Evolutionary conservation across 2,113 vertebrate species (phyloP), one percentile per base, ranked within the genome.

Genomic region (Shinisaurus crocodilurus): DNA sequence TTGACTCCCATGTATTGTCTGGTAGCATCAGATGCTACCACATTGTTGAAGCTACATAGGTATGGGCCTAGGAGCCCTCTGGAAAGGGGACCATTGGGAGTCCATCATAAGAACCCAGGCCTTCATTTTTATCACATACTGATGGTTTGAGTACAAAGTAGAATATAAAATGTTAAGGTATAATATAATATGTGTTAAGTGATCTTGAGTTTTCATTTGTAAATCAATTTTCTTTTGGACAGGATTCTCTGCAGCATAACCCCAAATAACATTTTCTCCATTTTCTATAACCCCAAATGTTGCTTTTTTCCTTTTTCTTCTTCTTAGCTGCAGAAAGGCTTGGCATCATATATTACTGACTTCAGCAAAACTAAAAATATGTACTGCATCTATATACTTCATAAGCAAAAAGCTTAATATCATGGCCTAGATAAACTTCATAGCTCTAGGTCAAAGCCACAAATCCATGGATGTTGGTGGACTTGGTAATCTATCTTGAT

Each of bases 331-430:
- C 34, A 63, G 75, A 89, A n/a, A 12, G 7, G 40, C 2, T 50
- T 79, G 70, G 23, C 40, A 65, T 48, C 3, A 9, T 15, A 40
- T 45, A 82, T 25, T 82, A 72, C 34, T 34, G 48, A 43, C 29
- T n/a, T 89, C 43, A 76, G 60, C 54, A 65, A 89, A 84, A 84
- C 60, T 84, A 85, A 85, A 89, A 67, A 89, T 89, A 67, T 40
- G 20, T 50, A 85, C 29, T 89, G 40, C 43, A 84, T 85, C 34
- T 89, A 65, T 65, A 89, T 5, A 75, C 37, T 75, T 82, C 16
- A 63, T 54, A 74, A 60, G 29, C 5, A 60, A 75, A 63, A 83
- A 45, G 15, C 32, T 43, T 89, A 82, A 88, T 84, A 63, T 27
- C 40, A 83, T 84, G 37, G 40, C 57, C 54, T 60, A 48, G 54